These are phyloP conservation scores for Ctenodactylus gundi DNA, from an alignment of 2,113 vertebrate genomes.

Conservation along the genomic window DNA sequence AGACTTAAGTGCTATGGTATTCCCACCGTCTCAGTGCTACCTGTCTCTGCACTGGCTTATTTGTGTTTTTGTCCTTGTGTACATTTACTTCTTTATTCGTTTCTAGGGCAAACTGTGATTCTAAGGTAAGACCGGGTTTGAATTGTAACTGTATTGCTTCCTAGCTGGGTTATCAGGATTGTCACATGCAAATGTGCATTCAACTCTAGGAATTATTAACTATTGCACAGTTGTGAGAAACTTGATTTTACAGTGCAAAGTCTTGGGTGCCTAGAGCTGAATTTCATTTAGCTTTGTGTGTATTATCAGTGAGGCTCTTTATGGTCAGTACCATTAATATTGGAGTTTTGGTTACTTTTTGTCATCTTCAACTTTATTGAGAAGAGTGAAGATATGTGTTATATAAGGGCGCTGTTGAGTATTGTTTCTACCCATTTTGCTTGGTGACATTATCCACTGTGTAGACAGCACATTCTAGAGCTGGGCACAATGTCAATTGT, in stretches of 20 bases:
- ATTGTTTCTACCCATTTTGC: not conserved
- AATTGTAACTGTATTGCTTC: not conserved
- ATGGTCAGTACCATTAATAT: conserved; percentile 69
- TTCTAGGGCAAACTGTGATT: not conserved
- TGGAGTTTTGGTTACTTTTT: conserved; percentile 53
- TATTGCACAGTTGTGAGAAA: conserved; percentile 22
- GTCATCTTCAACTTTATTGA: conserved; percentile 18
- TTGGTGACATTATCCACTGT: not conserved
- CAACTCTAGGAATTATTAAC: conserved; percentile 57
- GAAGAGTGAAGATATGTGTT: not conserved
- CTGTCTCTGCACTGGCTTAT: too few relatives aligned
- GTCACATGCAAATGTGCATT: not conserved
- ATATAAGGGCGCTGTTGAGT: not conserved
- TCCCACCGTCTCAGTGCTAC: too few relatives aligned
- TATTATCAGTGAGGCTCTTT: conserved; percentile 67
- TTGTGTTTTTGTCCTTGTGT: too few relatives aligned
- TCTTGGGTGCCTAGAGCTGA: conserved; percentile 59
- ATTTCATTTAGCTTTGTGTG: conserved; percentile 75
- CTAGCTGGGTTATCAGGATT: not conserved
- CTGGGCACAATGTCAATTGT: not conserved
- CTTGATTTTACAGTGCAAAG: conserved; percentile 53
- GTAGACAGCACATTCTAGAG: not conserved
- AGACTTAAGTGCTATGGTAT: too few relatives aligned
- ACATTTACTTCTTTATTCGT: too few relatives aligned
- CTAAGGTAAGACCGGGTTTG: not conserved